Evolutionary conservation across 2,797 vertebrate genomes (phyloP).

Genomic region (Tolypeutes matacus): DNA sequence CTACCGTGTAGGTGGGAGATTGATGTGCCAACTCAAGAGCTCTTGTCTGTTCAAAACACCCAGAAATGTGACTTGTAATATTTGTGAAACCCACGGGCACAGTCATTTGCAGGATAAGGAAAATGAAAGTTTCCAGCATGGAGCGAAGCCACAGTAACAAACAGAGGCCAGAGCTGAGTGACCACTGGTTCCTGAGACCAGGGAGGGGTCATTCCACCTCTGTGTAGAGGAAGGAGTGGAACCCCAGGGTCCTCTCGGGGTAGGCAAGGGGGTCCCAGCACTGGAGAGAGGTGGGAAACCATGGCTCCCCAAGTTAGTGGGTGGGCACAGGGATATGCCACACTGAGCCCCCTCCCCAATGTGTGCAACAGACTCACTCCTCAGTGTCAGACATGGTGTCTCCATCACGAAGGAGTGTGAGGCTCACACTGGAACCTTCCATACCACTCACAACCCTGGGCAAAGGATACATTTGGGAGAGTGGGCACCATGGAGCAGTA

Average conservation of each 20-base stretch:
- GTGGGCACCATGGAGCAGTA: neutral
- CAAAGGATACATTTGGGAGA: neutral
- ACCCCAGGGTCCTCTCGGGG: neutral
- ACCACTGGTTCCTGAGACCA: rapidly evolving
- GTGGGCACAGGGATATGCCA: neutral
- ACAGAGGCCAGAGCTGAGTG: too few species aligned
- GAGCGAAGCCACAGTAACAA: too few species aligned
- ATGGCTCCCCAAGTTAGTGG: rapidly evolving
- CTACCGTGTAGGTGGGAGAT: too few species aligned
- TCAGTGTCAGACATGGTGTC: rapidly evolving
- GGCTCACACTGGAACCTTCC: neutral
- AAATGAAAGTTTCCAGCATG: neutral
- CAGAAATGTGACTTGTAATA: too few species aligned
- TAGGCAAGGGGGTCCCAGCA: rapidly evolving
- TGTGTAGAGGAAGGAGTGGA: rapidly evolving
- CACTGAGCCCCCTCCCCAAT: neutral
- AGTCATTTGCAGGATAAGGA: too few species aligned
- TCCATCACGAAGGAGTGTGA: neutral
- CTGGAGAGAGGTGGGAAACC: rapidly evolving
- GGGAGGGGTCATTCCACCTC: rapidly evolving
- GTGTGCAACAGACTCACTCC: neutral
- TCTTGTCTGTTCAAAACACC: too few species aligned
- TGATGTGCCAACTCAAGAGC: too few species aligned
- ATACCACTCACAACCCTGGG: neutral
- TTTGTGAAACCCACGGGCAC: too few species aligned